Percentiles rank a stretch among this genome's conserved stretches.
phyloP scores from a whole-genome alignment of 2,113 vertebrate genomes.

The Corythornis cristatus region DNA sequence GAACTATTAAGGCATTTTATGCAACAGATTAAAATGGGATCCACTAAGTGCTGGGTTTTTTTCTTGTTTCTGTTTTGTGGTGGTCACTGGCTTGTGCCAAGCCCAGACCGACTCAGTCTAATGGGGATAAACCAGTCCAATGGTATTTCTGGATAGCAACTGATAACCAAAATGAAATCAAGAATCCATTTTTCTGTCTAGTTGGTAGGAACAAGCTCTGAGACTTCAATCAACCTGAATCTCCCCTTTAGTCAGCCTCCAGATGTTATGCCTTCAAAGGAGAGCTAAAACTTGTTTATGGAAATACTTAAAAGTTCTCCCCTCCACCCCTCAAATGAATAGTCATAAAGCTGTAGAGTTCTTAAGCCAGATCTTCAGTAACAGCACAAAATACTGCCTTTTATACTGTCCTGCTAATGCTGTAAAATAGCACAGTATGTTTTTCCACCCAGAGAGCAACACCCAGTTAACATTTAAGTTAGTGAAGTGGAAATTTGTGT shows the following conservation, averaged over 20 bases:
- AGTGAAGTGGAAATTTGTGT: constrained; percentile 47
- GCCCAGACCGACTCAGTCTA: neutral
- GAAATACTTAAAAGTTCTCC: neutral
- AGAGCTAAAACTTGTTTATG: constrained; percentile 16
- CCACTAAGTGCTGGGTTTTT: neutral
- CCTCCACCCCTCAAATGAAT: neutral
- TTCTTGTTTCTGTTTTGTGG: neutral
- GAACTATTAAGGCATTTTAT: neutral
- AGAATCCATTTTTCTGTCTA: neutral
- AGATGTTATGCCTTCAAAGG: neutral
- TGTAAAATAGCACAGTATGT: neutral
- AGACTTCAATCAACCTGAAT: neutral
- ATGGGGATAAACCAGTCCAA: neutral
- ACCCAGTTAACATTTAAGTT: constrained; percentile 49
- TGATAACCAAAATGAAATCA: constrained; percentile 3
- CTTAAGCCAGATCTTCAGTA: constrained; percentile 3
- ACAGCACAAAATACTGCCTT: constrained; percentile 1
- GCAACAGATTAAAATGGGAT: neutral
- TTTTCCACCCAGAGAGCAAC: constrained; percentile 34
- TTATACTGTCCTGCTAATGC: neutral
- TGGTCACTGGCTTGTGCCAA: neutral
- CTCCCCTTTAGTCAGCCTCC: neutral
- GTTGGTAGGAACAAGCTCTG: neutral
- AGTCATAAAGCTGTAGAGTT: constrained; percentile 2
- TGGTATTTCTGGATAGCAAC: neutral